Evolutionary conservation across 2,113 vertebrate genomes (phyloP).

Genomic region (Eptesicus fuscus): DNA sequence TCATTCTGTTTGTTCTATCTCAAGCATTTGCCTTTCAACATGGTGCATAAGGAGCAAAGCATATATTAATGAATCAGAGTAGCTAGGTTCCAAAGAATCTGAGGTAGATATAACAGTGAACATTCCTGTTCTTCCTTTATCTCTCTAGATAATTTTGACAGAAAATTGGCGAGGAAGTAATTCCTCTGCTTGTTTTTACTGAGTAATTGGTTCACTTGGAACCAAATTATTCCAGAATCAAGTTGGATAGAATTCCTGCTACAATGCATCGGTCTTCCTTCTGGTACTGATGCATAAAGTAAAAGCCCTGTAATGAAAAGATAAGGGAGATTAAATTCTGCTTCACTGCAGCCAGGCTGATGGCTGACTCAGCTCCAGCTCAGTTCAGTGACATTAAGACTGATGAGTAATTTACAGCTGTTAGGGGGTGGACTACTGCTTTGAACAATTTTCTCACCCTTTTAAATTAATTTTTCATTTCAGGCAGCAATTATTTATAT

Average conservation of each 20-base stretch:
- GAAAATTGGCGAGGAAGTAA: constrained; percentile 46
- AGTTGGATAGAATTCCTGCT: constrained; percentile 47
- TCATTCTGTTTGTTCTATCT: not conserved
- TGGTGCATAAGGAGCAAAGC: constrained; percentile 25
- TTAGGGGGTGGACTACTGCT: constrained; percentile 75
- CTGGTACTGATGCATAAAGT: not conserved
- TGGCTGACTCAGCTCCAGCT: constrained; percentile 81
- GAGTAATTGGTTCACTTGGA: constrained; percentile 52
- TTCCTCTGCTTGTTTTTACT: constrained; percentile 42
- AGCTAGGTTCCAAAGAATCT: not conserved
- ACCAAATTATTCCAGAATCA: constrained; percentile 52
- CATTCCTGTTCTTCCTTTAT: constrained; percentile 27
- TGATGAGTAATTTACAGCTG: constrained; percentile 84
- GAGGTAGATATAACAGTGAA: constrained; percentile 31
- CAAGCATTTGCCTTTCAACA: constrained; percentile 50
- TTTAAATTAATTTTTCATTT: constrained; percentile 66
- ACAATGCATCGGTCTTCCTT: constrained; percentile 31
- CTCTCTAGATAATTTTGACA: constrained; percentile 37
- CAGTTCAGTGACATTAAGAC: constrained; percentile 73
- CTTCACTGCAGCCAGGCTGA: constrained; percentile 60
- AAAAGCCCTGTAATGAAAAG: constrained; percentile 60
- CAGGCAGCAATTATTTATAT: constrained; percentile 68
- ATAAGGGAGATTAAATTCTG: constrained; percentile 72
- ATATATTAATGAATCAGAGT: constrained; percentile 40
- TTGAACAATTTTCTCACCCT: constrained; percentile 63